A percentile compares a stretch with the other conserved stretches of the same genome.
These are phyloP conservation scores for Bombus huntii DNA, from an alignment of 1,140 invertebrate species.

Conservation along the genomic window DNA sequence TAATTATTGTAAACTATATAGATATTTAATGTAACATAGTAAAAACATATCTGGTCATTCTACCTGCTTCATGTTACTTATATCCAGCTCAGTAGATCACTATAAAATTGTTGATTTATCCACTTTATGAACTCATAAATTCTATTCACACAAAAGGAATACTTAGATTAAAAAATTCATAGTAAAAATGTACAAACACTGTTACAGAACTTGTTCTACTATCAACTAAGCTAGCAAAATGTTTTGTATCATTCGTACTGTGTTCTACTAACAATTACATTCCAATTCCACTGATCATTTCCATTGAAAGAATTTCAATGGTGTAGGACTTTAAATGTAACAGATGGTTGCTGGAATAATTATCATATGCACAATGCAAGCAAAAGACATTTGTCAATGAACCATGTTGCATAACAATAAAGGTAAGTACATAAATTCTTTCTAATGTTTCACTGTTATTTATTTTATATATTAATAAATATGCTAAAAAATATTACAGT, in stretches of 20 bases:
- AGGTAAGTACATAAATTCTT: background rate
- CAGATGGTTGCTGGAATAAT: conserved; percentile 57
- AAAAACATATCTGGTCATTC: background rate
- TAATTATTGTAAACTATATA: background rate
- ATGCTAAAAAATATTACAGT: conserved; percentile 20
- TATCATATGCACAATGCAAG: conserved; percentile 45
- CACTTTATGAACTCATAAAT: background rate
- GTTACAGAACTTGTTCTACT: background rate
- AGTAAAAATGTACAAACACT: background rate
- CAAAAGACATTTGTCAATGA: conserved; percentile 47
- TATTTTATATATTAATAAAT: conserved; percentile 25
- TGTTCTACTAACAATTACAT: conserved; percentile 45
- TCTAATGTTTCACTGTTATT: conserved; percentile 29
- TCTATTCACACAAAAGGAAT: background rate
- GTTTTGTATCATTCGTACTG: background rate
- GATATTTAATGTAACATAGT: background rate
- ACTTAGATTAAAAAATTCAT: conserved; percentile 8
- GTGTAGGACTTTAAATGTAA: conserved; percentile 40
- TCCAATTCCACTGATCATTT: conserved; percentile 56
- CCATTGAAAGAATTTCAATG: conserved; percentile 34
- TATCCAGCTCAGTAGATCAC: background rate
- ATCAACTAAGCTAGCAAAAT: conserved; percentile 15
- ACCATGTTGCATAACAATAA: conserved; percentile 53
- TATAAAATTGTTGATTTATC: conserved; percentile 16
- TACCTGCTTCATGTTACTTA: conserved; percentile 24